Evolutionary conservation across 2,888 invertebrate species (phyloP).

Genomic region (Agrotis puta): DNA sequence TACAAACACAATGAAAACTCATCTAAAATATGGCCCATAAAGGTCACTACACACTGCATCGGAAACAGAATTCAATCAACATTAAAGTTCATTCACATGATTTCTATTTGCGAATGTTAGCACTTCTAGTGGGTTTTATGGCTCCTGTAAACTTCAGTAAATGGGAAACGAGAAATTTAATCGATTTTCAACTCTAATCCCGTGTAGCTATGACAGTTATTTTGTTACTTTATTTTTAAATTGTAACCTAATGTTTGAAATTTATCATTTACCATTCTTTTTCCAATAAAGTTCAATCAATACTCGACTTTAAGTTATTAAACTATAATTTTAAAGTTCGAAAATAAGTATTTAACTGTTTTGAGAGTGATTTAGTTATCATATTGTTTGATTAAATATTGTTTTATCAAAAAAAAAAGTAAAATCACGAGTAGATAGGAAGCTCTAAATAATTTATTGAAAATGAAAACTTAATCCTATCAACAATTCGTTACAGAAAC

Average conservation of each 20-base stretch:
- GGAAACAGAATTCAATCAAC: conserved; percentile 52
- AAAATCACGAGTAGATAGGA: too few species aligned
- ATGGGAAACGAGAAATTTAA: conserved; percentile 30
- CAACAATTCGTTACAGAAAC: too few species aligned
- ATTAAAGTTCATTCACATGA: conserved; percentile 67
- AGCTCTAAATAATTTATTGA: too few species aligned
- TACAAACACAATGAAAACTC: conserved; percentile 39
- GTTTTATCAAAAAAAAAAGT: too few species aligned
- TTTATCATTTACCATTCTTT: neutral
- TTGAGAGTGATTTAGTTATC: too few species aligned
- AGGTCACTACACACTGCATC: conserved; percentile 38
- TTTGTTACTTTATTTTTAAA: conserved; percentile 3
- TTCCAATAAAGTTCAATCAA: neutral
- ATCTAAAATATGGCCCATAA: conserved; percentile 40
- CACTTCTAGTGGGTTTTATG: conserved; percentile 61
- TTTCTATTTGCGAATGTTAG: conserved; percentile 67
- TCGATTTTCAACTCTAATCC: conserved; percentile 20
- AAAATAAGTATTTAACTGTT: too few species aligned
- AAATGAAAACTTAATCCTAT: too few species aligned
- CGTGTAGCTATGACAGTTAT: neutral
- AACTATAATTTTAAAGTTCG: too few species aligned
- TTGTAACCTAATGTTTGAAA: neutral
- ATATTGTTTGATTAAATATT: too few species aligned
- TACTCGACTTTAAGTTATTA: neutral
- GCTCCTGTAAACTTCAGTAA: conserved; percentile 52